Percentiles rank a stretch among this genome's conserved stretches.
phyloP scores from a whole-genome alignment of 2,113 vertebrate species.

The Podilymbus podiceps region DNA sequence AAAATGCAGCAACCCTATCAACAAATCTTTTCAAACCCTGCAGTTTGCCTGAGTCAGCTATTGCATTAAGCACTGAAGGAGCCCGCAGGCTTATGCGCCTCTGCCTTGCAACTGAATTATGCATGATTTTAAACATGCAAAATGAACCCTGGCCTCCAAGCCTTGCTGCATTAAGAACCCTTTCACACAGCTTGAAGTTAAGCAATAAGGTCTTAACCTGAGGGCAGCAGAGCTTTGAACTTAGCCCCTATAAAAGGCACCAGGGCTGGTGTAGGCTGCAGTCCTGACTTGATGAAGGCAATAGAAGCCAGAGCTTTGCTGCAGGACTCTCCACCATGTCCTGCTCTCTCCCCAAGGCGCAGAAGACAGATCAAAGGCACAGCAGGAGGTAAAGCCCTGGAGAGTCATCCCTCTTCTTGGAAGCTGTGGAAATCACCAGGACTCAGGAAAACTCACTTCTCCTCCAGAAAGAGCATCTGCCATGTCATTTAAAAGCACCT shows the following conservation, averaged over 20 bases:
- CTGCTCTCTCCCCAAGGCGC: neutral
- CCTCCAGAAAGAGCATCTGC: neutral
- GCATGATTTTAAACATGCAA: neutral
- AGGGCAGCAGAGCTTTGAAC: neutral
- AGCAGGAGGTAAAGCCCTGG: neutral
- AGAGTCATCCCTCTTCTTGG: neutral
- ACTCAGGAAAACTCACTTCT: neutral
- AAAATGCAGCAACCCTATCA: neutral
- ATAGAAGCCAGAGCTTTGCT: neutral
- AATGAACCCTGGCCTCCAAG: neutral
- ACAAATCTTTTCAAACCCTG: neutral
- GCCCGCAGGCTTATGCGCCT: neutral
- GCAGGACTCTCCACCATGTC: neutral
- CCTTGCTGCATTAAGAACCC: neutral
- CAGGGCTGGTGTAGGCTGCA: fast-evolving
- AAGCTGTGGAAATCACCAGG: neutral
- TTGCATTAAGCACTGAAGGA: neutral
- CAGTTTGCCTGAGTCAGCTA: neutral
- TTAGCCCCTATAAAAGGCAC: neutral
- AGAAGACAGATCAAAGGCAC: neutral
- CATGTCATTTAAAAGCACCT: neutral
- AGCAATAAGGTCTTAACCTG: neutral
- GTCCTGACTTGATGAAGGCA: neutral
- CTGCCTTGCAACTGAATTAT: slow-evolving; percentile 20
- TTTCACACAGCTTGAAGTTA: neutral